phyloP scores from a whole-genome alignment of 2,888 invertebrate genomes.

The Cryptocephalus moraei region DNA sequence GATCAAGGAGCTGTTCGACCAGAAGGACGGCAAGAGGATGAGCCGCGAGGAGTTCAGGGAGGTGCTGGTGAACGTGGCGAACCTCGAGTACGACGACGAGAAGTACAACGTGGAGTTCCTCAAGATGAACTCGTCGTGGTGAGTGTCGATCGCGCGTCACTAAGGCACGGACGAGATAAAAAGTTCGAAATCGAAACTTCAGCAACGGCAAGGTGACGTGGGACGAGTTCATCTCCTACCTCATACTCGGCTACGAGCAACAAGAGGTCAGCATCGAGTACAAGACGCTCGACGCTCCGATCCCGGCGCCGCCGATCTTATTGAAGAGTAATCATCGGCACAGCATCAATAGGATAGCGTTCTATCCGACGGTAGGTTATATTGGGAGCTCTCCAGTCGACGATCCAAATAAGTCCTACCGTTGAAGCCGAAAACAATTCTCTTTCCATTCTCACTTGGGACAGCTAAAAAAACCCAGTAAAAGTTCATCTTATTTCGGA shows the following conservation, averaged over 20 bases:
- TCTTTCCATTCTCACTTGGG: too few relatives aligned
- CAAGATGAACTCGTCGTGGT: slow-evolving; percentile 42
- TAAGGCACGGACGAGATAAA: too few relatives aligned
- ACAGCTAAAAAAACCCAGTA: too few relatives aligned
- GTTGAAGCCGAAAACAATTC: too few relatives aligned
- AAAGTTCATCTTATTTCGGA: too few relatives aligned
- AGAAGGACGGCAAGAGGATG: slow-evolving; percentile 37
- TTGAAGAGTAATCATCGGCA: slow-evolving; percentile 60
- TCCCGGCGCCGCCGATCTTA: slow-evolving; percentile 48
- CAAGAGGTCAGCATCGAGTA: slow-evolving; percentile 53
- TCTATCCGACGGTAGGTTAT: slow-evolving; percentile 50
- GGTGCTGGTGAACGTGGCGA: slow-evolving; percentile 36
- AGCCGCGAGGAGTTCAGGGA: slow-evolving; percentile 38
- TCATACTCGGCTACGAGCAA: slow-evolving; percentile 61
- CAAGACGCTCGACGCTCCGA: slow-evolving; percentile 51
- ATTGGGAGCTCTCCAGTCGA: too few relatives aligned
- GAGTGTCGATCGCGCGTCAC: not conserved
- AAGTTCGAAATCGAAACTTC: slow-evolving; percentile 3
- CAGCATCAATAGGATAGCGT: slow-evolving; percentile 53
- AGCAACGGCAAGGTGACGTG: slow-evolving; percentile 49
- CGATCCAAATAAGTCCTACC: too few relatives aligned
- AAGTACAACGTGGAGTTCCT: slow-evolving; percentile 53
- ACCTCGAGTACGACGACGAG: slow-evolving; percentile 46
- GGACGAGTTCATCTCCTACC: slow-evolving; percentile 70
- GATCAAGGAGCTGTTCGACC: slow-evolving; percentile 41